These are phyloP conservation scores for Cryptus armator DNA, from an alignment of 2,888 invertebrate species.

Conservation along the genomic window DNA sequence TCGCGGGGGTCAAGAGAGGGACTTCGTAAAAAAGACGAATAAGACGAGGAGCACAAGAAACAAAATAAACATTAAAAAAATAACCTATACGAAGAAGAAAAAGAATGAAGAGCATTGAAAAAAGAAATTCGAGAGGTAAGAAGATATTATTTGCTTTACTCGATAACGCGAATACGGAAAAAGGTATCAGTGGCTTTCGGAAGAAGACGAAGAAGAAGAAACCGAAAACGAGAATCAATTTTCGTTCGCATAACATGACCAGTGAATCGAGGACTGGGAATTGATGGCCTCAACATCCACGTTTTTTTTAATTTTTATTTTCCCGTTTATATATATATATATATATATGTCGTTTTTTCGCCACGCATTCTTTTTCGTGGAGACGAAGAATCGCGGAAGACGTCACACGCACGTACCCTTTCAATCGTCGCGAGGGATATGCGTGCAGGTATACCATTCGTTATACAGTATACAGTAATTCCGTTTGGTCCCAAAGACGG, in stretches of 20 bases:
- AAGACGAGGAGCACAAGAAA: conserved; percentile 20
- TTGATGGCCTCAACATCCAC: conserved; percentile 42
- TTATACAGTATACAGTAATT: conserved; percentile 18
- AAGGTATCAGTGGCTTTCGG: conserved; percentile 1
- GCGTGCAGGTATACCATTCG: conserved; percentile 3
- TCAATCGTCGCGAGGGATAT: conserved; percentile 16
- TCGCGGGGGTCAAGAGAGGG: conserved; percentile 52
- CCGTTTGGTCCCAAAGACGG: not conserved
- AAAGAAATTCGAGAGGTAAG: conserved; percentile 45
- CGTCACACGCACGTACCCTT: conserved; percentile 38
- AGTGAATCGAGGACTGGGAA: conserved; percentile 56
- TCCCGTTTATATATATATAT: conserved; percentile 4
- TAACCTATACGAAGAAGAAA: not conserved
- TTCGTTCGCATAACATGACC: conserved; percentile 49
- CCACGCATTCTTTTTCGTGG: conserved; percentile 23
- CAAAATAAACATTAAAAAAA: conserved; percentile 14
- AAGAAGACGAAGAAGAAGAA: conserved; percentile 8
- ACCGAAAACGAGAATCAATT: conserved; percentile 55
- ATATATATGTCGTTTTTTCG: conserved; percentile 1
- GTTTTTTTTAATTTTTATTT: conserved; percentile 16
- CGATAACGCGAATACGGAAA: conserved; percentile 45
- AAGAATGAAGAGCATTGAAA: conserved; percentile 9
- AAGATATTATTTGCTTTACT: conserved; percentile 2
- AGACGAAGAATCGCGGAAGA: conserved; percentile 48
- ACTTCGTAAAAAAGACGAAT: conserved; percentile 27